Evolutionary conservation across 2,797 vertebrate genomes (phyloP).

Genomic region (Lutjanus argentimaculatus): DNA sequence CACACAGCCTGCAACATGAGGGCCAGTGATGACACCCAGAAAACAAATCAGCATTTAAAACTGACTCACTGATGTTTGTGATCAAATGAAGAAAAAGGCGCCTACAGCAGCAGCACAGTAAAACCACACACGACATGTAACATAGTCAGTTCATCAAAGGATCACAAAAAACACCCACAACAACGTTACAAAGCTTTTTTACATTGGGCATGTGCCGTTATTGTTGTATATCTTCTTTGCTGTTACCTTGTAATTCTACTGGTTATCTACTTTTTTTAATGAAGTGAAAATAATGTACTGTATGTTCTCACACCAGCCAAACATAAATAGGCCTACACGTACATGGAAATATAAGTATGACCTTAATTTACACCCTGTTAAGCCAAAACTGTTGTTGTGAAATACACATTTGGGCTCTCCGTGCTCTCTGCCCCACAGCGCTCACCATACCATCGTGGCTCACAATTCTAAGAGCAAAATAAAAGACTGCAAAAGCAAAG

Average conservation of each 20-base stretch:
- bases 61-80: conserved; percentile 20
- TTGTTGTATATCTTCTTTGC: background rate
- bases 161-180: conserved; percentile 13
- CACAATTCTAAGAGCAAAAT: conserved; percentile 39
- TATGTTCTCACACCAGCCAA: background rate
- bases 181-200: conserved; percentile 14
- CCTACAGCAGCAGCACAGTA: conserved; percentile 20
- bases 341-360: background rate
- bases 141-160: conserved; percentile 11
- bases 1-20: background rate
- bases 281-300: background rate
- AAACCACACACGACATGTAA: conserved; percentile 42
- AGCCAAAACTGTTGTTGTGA: conserved; percentile 27
- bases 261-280: background rate
- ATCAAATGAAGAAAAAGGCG: conserved; percentile 38
- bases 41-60: conserved; percentile 29
- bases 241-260: background rate
- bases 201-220: background rate
- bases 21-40: background rate
- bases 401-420: conserved; percentile 30
- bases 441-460: conserved; percentile 38
- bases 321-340: background rate
- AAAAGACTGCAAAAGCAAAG: conserved; percentile 58
- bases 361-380: conserved; percentile 26
- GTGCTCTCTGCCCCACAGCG: too few relatives aligned